Conservation (phyloP, 2,113 vertebrate genomes). For the Coryphaenoides rupestris region DNA sequence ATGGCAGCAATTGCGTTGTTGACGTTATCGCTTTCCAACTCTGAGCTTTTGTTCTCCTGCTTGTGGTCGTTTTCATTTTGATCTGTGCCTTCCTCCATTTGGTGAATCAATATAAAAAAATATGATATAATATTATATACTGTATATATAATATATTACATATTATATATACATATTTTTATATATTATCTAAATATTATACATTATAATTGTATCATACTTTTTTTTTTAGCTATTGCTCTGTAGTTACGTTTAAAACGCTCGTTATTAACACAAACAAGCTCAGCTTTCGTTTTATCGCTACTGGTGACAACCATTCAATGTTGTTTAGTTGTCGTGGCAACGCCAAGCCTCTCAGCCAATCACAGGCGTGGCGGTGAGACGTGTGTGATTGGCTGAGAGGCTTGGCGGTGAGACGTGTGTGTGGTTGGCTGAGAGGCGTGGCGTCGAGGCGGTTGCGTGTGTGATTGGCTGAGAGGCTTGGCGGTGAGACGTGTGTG, state of each 20-base stretch:
- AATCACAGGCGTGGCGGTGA: conserved; percentile 50
- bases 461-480: no score
- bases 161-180: no score
- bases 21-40: neutral
- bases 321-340: conserved; percentile 65
- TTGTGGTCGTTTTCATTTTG: neutral
- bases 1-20: neutral
- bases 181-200: no score
- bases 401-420: no score
- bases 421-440: no score
- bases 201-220: no score
- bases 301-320: conserved; percentile 1
- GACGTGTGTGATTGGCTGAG: no score
- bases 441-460: no score
- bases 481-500: no score
- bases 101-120: neutral
- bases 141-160: no score
- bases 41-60: neutral
- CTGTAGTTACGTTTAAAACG: neutral
- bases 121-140: neutral
- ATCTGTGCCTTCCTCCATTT: conserved; percentile 34
- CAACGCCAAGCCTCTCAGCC: conserved; percentile 46
- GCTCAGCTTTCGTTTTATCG: neutral
- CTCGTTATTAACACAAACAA: neutral
- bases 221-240: no score